Conservation (phyloP, 2,113 vertebrate genomes). For the Engraulis encrasicolus region DNA sequence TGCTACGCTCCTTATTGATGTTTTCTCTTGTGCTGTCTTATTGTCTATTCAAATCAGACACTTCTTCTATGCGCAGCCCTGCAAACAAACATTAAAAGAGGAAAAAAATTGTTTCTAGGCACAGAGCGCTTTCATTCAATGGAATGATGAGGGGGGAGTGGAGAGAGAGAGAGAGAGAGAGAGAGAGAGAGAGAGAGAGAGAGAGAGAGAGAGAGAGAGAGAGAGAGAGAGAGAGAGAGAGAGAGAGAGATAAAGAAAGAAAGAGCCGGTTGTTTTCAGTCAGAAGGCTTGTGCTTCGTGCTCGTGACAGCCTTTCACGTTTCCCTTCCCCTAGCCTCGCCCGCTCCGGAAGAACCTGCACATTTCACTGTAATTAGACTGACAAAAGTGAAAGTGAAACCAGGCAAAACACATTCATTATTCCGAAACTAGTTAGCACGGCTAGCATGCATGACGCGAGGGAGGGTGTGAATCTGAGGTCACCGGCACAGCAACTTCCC, state of each 20-base stretch:
- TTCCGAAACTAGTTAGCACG: conserved; percentile 39
- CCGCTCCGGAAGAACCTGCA: conserved; percentile 56
- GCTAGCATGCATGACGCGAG: conserved; percentile 20
- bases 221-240: too few relatives aligned
- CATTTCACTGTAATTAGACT: conserved; percentile 77
- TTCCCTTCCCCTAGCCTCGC: conserved; percentile 52
- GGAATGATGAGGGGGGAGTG: conserved; percentile 45
- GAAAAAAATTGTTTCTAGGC: conserved; percentile 34
- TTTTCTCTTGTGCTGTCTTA: conserved; percentile 50
- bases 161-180: too few relatives aligned
- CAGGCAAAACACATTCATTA: conserved; percentile 57
- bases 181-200: too few relatives aligned
- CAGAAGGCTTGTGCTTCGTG: conserved; percentile 45
- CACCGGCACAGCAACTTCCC: conserved; percentile 42
- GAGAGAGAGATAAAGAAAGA: too few relatives aligned
- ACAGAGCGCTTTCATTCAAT: conserved; percentile 56
- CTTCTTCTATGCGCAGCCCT: conserved; percentile 46
- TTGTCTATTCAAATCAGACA: conserved; percentile 56
- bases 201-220: too few relatives aligned
- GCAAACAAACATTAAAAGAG: conserved; percentile 51
- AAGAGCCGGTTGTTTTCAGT: conserved; percentile 43
- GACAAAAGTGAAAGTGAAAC: conserved; percentile 60
- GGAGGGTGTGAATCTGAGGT: conserved; percentile 43
- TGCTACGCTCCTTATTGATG: conserved; percentile 52
- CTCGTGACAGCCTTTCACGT: conserved; percentile 62